Evolutionary conservation across 2,113 vertebrate genomes (phyloP), one percentile per base, ranked within the genome.

Genomic region (Boulengeromyrus knoepffleri): DNA sequence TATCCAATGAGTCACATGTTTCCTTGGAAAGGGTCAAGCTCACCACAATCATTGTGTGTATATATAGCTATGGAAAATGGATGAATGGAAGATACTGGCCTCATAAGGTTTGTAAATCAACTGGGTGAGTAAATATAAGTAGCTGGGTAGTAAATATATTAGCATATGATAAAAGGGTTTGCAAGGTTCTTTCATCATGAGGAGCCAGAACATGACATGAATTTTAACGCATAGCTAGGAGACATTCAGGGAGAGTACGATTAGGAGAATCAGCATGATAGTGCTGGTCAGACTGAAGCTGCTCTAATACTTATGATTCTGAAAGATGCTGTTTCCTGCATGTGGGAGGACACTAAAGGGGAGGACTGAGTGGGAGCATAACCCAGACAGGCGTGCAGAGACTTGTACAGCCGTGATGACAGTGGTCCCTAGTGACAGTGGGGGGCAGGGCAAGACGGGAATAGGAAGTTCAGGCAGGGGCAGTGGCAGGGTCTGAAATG

Each of bases 401-500:
- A 84, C 9, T 19, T 42, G 80, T 17, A 21, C 42, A 3, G 21
- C 46, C 47, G n/a, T n/a, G 84, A n/a, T 47, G 84, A n/a, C 42
- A 86, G 84, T n/a, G 84, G 42, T n/a, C 42, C 42, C 12, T n/a
- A 49, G 42, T 46, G 17, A 86, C 39, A 45, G 19, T 17, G 42
- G 77, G 77, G 36, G 19, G 36, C 15, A 10, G 42, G 36, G 19
- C 77, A 45, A 83, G 36, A 45, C 2, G 15, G 15, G 39, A 85
- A 80, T 19, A 13, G 83, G 83, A 85, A 9, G 45, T n/a, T 46
- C 21, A 47, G 10, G 45, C 39, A 15, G 10, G 70, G 12, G 31
- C 15, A 86, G 85, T 17, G 49, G 47, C 24, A n/a, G 12, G 49
- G 15, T 15, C n/a, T 87, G 39, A 88, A 89, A 56, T 88, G 92